phyloP scores from a whole-genome alignment of 2,113 vertebrate species.

The Pachypanchax playfairii region DNA sequence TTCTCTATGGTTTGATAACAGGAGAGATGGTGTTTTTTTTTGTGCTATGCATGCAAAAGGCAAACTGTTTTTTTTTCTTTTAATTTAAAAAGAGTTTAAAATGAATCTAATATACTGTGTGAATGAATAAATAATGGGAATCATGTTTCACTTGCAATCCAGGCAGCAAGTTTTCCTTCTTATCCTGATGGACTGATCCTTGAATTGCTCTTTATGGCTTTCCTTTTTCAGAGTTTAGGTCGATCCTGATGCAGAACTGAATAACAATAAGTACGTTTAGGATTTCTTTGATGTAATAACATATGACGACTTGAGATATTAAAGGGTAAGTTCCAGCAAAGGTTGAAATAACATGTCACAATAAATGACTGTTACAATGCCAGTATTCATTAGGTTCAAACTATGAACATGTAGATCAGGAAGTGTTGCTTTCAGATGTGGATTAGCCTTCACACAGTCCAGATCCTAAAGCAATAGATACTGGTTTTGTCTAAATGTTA shows the following conservation, averaged over 20 bases:
- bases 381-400: background rate
- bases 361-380: background rate
- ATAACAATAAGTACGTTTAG: conserved; percentile 33
- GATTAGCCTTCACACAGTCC: too few relatives aligned
- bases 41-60: conserved; percentile 40
- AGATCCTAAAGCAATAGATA: background rate
- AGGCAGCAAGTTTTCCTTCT: background rate
- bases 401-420: too few relatives aligned
- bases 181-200: conserved; percentile 7
- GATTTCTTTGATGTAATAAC: conserved; percentile 39
- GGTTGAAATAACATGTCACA: conserved; percentile 18
- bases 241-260: conserved; percentile 18
- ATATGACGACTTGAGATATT: conserved; percentile 19
- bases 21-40: conserved; percentile 46
- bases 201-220: conserved; percentile 12
- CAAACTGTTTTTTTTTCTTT: too few relatives aligned
- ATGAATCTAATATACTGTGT: conserved; percentile 23
- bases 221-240: conserved; percentile 23
- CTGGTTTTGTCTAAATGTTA: too few relatives aligned
- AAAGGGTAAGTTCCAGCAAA: conserved; percentile 18
- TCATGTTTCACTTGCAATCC: background rate
- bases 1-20: conserved; percentile 53
- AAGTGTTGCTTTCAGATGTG: too few relatives aligned
- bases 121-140: conserved; percentile 13
- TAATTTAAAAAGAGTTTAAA: conserved; percentile 35